These are phyloP conservation scores for Pristionchus mayeri DNA, from an alignment of 2,888 invertebrate genomes.

Conservation along the genomic window DNA sequence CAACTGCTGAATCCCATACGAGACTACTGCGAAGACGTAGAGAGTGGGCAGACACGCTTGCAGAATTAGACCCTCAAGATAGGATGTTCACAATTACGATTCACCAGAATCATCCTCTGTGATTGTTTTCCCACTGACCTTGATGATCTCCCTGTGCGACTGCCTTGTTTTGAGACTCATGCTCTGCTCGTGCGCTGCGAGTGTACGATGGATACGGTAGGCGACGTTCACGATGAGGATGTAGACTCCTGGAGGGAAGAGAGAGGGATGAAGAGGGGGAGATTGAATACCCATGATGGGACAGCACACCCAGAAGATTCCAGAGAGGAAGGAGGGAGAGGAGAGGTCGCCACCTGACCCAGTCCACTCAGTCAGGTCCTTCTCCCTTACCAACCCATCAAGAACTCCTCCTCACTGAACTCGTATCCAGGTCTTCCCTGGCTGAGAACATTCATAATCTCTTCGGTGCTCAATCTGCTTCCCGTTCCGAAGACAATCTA, in stretches of 20 bases:
- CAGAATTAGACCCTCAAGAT: background rate
- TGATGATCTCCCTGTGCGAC: slow-evolving; percentile 5
- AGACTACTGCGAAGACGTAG: slow-evolving; percentile 9
- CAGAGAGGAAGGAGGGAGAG: slow-evolving; percentile 10
- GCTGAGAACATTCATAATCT: background rate
- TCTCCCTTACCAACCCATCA: background rate
- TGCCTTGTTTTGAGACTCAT: slow-evolving; percentile 21
- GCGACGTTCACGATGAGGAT: background rate
- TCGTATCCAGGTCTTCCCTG: background rate
- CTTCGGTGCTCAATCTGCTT: background rate
- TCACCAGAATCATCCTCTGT: too few relatives aligned
- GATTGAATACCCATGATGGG: background rate
- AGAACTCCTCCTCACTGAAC: background rate
- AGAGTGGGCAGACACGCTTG: slow-evolving; percentile 21
- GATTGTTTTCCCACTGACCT: background rate
- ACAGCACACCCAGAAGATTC: slow-evolving; percentile 21
- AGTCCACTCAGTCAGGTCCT: background rate
- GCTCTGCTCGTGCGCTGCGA: background rate
- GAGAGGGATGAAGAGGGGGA: background rate
- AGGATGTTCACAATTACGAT: background rate
- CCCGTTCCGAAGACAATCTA: slow-evolving; percentile 16
- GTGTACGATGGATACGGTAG: slow-evolving; percentile 6
- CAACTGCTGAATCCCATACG: slow-evolving; percentile 33
- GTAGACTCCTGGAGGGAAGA: background rate
- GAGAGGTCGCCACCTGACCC: background rate